These are phyloP conservation scores for Lytechinus variegatus DNA, from an alignment of 35 echinoderm and acorn worm genomes.

Conservation along the genomic window DNA sequence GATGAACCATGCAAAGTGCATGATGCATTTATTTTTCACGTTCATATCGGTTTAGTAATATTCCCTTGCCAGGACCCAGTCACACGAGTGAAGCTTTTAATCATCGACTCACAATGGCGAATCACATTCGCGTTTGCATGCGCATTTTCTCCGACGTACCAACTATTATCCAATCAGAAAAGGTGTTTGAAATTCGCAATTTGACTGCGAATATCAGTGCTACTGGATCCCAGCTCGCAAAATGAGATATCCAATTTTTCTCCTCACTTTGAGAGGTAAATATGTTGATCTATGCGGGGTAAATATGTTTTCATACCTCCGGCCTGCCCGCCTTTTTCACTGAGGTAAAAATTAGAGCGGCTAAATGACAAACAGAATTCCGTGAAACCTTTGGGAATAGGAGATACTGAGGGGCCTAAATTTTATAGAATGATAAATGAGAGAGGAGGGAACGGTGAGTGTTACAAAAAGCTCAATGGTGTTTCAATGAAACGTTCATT, in stretches of 20 bases:
- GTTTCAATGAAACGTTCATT: too few relatives aligned
- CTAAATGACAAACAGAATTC: not conserved
- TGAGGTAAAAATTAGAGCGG: not conserved
- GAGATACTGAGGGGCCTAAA: not conserved
- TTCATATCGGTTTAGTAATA: too few relatives aligned
- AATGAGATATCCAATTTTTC: not conserved
- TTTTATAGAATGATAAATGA: not conserved
- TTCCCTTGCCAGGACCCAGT: too few relatives aligned
- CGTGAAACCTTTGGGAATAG: not conserved
- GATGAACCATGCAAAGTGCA: not conserved
- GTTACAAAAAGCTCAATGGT: too few relatives aligned
- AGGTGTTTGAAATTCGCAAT: too few relatives aligned
- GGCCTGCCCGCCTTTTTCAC: not conserved
- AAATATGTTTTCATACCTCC: slow-evolving; percentile 4
- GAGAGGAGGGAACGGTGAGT: not conserved
- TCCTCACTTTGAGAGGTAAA: not conserved
- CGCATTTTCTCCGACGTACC: too few relatives aligned
- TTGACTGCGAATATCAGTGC: too few relatives aligned
- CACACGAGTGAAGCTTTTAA: too few relatives aligned
- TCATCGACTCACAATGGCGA: too few relatives aligned
- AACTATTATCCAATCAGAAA: too few relatives aligned
- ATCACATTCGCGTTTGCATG: too few relatives aligned
- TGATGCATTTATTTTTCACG: not conserved
- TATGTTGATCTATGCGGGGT: not conserved
- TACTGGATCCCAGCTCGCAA: not conserved